Evolutionary conservation across 2,888 invertebrate species (phyloP).

Genomic region (Hydroisotoma schaefferi): DNA sequence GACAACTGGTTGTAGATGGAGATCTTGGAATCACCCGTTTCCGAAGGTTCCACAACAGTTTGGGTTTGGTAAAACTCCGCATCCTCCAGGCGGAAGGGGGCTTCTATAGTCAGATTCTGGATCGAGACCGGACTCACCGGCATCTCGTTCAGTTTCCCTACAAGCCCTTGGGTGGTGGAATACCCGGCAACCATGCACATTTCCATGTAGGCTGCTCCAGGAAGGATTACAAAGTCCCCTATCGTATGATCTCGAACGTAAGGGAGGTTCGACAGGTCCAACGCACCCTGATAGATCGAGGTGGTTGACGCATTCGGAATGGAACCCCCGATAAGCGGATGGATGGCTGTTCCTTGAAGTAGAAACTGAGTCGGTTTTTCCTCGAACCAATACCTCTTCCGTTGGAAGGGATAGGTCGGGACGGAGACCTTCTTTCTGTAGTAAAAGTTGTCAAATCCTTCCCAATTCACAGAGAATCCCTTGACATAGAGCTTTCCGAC

Average conservation of each 20-base stretch:
- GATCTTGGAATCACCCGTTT: not conserved
- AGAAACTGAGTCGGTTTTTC: not conserved
- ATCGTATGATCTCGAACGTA: conserved; percentile 19
- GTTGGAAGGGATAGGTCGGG: conserved; percentile 29
- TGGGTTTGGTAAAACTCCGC: conserved; percentile 5
- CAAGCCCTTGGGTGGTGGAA: not conserved
- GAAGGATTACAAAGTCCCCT: conserved; percentile 16
- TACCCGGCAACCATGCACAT: conserved; percentile 20
- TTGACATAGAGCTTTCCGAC: conserved; percentile 18
- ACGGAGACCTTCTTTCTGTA: conserved; percentile 16
- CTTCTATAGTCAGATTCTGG: conserved; percentile 14
- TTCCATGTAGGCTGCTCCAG: conserved; percentile 25
- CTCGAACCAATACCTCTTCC: conserved; percentile 28
- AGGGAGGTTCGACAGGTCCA: not conserved
- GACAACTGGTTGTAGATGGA: not conserved
- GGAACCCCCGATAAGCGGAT: conserved; percentile 15
- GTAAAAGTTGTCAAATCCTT: conserved; percentile 13
- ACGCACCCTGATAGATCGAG: conserved; percentile 7
- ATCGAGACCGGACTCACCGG: conserved; percentile 14
- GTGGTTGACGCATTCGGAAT: conserved; percentile 11
- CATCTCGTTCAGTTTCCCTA: not conserved
- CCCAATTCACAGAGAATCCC: conserved; percentile 25
- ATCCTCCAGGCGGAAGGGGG: conserved; percentile 11
- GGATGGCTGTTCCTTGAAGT: not conserved
- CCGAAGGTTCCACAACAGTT: conserved; percentile 8